Percentiles rank a stretch among this genome's conserved stretches.
phyloP scores from a whole-genome alignment of 2,888 invertebrate species.

The Pherbina coryleti region DNA sequence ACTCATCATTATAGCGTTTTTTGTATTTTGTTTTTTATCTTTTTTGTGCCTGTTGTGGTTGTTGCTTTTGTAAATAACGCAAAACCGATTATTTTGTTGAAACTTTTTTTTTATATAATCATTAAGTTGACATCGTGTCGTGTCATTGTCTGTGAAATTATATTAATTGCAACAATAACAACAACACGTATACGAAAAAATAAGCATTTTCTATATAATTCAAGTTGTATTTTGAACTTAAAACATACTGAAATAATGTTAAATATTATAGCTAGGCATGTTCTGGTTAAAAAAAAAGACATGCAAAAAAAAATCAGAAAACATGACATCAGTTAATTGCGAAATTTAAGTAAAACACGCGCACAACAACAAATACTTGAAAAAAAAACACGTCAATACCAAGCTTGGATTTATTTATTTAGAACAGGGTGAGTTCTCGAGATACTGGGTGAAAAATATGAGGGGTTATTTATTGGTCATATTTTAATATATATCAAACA shows the following conservation, averaged over 20 bases:
- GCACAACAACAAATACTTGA: constrained; percentile 1
- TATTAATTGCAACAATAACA: constrained; percentile 33
- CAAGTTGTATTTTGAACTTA: not conserved
- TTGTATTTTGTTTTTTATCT: not conserved
- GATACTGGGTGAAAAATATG: no score
- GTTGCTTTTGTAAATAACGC: not conserved
- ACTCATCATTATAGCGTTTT: not conserved
- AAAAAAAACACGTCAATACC: not conserved
- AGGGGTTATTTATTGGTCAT: no score
- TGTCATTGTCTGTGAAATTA: constrained; percentile 35
- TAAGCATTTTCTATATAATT: constrained; percentile 1
- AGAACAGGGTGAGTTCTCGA: no score
- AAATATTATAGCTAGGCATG: not conserved
- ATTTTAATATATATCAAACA: no score
- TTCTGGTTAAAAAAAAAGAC: not conserved
- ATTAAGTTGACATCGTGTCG: constrained; percentile 35
- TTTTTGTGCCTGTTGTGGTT: not conserved
- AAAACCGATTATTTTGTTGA: constrained; percentile 26
- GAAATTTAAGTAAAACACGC: constrained; percentile 34
- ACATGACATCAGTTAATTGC: constrained; percentile 45
- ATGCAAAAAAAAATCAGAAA: constrained; percentile 4
- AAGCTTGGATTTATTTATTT: no score
- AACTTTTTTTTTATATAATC: constrained; percentile 8
- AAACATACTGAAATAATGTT: not conserved
- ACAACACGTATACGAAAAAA: not conserved